Percentiles rank a stretch among this genome's conserved stretches.
Conservation (phyloP, 1,140 invertebrate genomes). For the Lasaia peninsularis region DNA sequence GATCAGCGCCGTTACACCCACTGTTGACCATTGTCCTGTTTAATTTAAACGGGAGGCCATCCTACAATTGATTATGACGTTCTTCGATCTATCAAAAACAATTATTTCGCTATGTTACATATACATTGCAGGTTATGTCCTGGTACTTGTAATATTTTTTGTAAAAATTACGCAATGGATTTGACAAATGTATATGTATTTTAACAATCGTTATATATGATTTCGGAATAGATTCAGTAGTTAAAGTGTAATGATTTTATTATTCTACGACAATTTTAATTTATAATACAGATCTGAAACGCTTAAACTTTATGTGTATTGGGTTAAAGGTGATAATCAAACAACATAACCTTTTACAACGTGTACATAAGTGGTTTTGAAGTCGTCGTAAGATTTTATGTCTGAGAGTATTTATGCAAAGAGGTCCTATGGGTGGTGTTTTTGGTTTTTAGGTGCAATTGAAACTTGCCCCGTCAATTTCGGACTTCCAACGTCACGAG, state of each 20-base stretch:
- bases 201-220: neutral
- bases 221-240: conserved; percentile 24
- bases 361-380: conserved; percentile 33
- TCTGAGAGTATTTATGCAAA: conserved; percentile 64
- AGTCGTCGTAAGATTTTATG: conserved; percentile 72
- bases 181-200: neutral
- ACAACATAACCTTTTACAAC: neutral
- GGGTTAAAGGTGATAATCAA: conserved; percentile 25
- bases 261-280: conserved; percentile 40
- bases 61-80: conserved; percentile 40
- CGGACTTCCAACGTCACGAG: conserved; percentile 38
- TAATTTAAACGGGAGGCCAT: conserved; percentile 66
- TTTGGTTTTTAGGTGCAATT: conserved; percentile 63
- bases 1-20: conserved; percentile 54
- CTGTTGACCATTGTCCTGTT: conserved; percentile 74
- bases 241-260: conserved; percentile 64
- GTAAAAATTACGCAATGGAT: conserved; percentile 23
- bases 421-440: conserved; percentile 59
- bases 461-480: conserved; percentile 57
- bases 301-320: conserved; percentile 14
- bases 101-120: neutral
- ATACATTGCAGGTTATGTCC: conserved; percentile 27
- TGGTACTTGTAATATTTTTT: conserved; percentile 2
- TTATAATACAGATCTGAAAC: conserved; percentile 9
- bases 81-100: conserved; percentile 1